Evolutionary conservation across 1,140 invertebrate genomes (phyloP).

Genomic region (Hestina assimilis): DNA sequence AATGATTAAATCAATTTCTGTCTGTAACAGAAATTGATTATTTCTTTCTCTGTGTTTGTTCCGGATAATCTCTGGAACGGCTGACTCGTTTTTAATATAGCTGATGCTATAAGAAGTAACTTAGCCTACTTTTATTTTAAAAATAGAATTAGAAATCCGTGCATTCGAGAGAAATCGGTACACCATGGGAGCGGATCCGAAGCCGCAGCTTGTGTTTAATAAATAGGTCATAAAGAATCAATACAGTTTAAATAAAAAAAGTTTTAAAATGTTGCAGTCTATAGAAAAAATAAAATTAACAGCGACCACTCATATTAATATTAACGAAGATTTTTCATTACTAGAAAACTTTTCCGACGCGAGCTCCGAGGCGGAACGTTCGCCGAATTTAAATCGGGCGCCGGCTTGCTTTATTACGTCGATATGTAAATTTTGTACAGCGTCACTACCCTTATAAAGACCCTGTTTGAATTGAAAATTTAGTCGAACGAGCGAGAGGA

Average conservation of each 20-base stretch:
- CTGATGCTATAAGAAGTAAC: no score
- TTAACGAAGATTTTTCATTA: constrained; percentile 27
- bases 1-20: no score
- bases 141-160: no score
- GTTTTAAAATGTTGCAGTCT: background rate
- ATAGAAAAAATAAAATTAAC: background rate
- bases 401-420: constrained; percentile 72
- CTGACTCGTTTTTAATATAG: no score
- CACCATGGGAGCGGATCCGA: no score
- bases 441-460: constrained; percentile 77
- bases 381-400: constrained; percentile 67
- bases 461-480: constrained; percentile 78
- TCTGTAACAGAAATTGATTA: no score
- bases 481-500: constrained; percentile 51
- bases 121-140: no score
- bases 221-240: background rate
- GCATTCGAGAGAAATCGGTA: no score
- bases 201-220: no score
- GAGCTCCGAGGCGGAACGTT: constrained; percentile 25
- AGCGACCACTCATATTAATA: constrained; percentile 5
- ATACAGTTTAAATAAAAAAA: background rate
- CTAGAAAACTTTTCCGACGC: constrained; percentile 14
- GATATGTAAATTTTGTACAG: constrained; percentile 76
- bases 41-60: no score
- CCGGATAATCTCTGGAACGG: no score